Evolutionary conservation across 2,113 vertebrate genomes (phyloP).

Genomic region (Oreotragus oreotragus): DNA sequence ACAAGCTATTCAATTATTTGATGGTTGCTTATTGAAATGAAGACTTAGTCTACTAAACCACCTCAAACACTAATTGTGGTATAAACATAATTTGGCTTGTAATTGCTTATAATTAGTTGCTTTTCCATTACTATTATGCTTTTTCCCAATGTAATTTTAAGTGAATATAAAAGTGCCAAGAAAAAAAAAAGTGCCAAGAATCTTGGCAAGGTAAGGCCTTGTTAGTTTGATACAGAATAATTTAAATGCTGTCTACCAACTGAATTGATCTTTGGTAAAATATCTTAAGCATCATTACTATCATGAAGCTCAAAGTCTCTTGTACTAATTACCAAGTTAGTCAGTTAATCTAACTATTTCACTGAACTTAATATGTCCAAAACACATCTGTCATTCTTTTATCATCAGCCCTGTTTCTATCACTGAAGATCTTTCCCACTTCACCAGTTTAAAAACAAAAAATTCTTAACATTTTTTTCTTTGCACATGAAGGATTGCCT

Average conservation of each 20-base stretch:
- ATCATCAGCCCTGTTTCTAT: background rate
- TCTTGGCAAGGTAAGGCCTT: conserved; percentile 62
- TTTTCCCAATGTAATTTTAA: conserved; percentile 61
- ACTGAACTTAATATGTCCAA: background rate
- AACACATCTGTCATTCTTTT: conserved; percentile 24
- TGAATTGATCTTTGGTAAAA: conserved; percentile 35
- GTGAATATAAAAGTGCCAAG: conserved; percentile 62
- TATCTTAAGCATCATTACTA: conserved; percentile 16
- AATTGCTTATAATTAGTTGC: conserved; percentile 75
- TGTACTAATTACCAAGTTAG: background rate
- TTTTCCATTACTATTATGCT: conserved; percentile 66
- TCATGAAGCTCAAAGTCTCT: background rate
- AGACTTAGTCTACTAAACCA: conserved; percentile 56
- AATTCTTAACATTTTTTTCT: background rate
- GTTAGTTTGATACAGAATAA: conserved; percentile 53
- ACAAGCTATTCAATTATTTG: conserved; percentile 70
- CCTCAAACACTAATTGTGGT: conserved; percentile 71
- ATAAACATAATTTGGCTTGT: conserved; percentile 71
- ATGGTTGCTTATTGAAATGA: conserved; percentile 65
- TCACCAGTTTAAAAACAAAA: background rate
- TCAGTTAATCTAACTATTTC: conserved; percentile 25
- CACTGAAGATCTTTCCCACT: background rate
- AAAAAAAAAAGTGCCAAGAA: conserved; percentile 66
- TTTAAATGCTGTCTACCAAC: conserved; percentile 19
- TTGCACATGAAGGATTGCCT: background rate